Evolutionary conservation across 2,113 vertebrate species (phyloP).

Genomic region (Hystrix cristata): DNA sequence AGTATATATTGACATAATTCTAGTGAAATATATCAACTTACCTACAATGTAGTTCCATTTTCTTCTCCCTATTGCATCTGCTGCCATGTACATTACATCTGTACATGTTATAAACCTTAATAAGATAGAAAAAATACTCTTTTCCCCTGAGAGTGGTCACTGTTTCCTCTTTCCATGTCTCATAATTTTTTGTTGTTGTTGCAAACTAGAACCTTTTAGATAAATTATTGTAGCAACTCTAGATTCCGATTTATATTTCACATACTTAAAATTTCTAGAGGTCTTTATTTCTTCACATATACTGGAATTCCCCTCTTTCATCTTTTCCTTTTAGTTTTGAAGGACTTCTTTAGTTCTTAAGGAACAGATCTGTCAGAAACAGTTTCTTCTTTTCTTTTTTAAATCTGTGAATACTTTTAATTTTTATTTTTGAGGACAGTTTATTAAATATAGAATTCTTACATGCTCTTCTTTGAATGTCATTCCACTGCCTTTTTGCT

Average conservation of each 20-base stretch:
- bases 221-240: neutral
- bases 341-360: neutral
- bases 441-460: neutral
- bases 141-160: neutral
- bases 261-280: neutral
- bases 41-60: neutral
- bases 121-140: neutral
- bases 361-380: neutral
- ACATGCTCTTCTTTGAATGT: neutral
- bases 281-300: neutral
- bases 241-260: neutral
- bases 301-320: neutral
- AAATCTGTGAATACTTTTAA: neutral
- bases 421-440: neutral
- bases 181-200: neutral
- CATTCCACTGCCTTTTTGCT: neutral
- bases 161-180: neutral
- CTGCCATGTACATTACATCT: neutral
- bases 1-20: neutral
- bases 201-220: slow-evolving; percentile 13
- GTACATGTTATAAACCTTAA: neutral
- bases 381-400: neutral
- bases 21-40: neutral
- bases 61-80: neutral
- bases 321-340: neutral